phyloP scores from a whole-genome alignment of 2,888 invertebrate genomes.

The Drosophila mimetica region DNA sequence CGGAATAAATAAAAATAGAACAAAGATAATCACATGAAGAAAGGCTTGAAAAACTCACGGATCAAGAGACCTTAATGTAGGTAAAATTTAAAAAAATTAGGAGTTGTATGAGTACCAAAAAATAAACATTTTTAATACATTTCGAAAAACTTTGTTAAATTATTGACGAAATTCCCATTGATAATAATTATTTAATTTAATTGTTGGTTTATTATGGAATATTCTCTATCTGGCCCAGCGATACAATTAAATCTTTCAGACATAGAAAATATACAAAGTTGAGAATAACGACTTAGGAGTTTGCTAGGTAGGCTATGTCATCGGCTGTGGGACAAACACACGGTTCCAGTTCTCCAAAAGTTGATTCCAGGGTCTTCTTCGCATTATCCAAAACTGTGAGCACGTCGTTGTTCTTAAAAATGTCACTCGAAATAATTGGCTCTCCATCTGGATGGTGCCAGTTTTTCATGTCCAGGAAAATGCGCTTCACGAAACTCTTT shows the following conservation, averaged over 20 bases:
- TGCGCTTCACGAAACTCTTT: neutral
- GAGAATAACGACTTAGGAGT: neutral
- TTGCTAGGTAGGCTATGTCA: too few relatives aligned
- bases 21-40: neutral
- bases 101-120: too few relatives aligned
- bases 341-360: neutral
- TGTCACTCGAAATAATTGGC: neutral
- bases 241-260: too few relatives aligned
- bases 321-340: constrained; percentile 7
- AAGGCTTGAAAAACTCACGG: neutral
- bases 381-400: neutral
- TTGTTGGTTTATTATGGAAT: neutral
- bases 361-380: neutral
- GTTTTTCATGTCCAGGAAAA: neutral
- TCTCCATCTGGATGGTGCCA: constrained; percentile 6
- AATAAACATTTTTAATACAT: too few relatives aligned
- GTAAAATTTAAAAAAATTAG: too few relatives aligned
- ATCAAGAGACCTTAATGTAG: neutral
- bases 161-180: too few relatives aligned
- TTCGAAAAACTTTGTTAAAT: too few relatives aligned
- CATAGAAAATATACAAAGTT: constrained; percentile 12
- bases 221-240: neutral
- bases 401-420: neutral
- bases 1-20: constrained; percentile 3
- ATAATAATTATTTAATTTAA: too few relatives aligned